Evolutionary conservation across 2,113 vertebrate species (phyloP), one percentile per base, ranked within the genome.

Genomic region (Prolemur simus): DNA sequence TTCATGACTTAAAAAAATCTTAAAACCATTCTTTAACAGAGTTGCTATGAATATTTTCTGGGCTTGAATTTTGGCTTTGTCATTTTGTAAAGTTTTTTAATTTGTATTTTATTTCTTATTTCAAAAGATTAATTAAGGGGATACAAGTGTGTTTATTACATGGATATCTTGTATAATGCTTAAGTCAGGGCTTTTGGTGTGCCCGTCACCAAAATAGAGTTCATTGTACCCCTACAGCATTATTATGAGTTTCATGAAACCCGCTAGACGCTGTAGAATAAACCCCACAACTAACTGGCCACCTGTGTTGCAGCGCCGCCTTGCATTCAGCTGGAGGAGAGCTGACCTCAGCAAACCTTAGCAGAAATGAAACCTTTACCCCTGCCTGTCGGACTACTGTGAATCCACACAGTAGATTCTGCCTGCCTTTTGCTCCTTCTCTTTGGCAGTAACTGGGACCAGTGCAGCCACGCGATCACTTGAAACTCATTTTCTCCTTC

Each of bases 401-500:
- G 12, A 92, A 8, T 56, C 12, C 27, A 15, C 11, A 18, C 2
- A 25, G 32, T n/a, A 52, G 63, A 34, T 39, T 73, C 69, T 87
- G 68, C 17, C 5, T 23, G 58, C 18, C 4, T 89, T 37, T 21
- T 49, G 11, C 25, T 39, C 2, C n/a, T 20, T 91, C 20, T 89
- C 32, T 91, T 52, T 42, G 23, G 15, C 4, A 15, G 4, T 42
- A 89, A 91, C 80, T 58, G 71, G 84, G 69, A 89, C n/a, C 15
- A 81, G 14, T 1, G 15, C 17, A 42, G 25, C 0, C 69, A 21
- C 9, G 45, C 6, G 11, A 80, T 34, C 34, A 14, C 45, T 63
- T 89, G 69, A 80, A 95, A 82, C 20, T 68, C 87, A 74, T 77
- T 94, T 95, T 63, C 64, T 66, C 42, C 47, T 64, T 42, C 86